Evolutionary conservation across 2,888 invertebrate species (phyloP).

Genomic region (Luperina nickerlii): DNA sequence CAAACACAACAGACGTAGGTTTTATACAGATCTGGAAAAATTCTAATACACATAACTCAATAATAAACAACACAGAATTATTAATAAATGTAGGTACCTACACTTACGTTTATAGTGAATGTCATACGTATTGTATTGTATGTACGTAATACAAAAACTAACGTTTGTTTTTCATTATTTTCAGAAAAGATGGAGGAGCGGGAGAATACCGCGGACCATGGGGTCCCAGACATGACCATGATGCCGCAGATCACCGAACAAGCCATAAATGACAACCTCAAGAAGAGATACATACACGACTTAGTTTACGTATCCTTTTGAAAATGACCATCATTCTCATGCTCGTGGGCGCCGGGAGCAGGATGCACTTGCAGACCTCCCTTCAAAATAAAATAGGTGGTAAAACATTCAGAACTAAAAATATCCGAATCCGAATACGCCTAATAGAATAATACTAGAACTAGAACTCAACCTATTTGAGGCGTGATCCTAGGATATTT

Average conservation of each 20-base stretch:
- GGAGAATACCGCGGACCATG: conserved; percentile 90
- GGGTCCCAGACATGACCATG: conserved; percentile 97
- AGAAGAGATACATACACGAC: conserved; percentile 94
- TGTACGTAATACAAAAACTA: not conserved
- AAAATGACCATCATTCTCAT: not conserved
- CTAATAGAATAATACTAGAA: too few relatives aligned
- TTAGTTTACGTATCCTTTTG: conserved; percentile 97
- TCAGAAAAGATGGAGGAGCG: conserved; percentile 87
- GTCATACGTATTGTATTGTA: too few relatives aligned
- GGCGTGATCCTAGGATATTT: too few relatives aligned
- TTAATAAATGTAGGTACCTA: not conserved
- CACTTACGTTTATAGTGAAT: not conserved
- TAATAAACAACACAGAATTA: not conserved
- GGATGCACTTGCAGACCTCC: too few relatives aligned
- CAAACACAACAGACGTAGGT: not conserved
- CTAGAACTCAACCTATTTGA: too few relatives aligned
- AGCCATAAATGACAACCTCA: conserved; percentile 96
- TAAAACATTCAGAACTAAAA: too few relatives aligned
- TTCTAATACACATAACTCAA: not conserved
- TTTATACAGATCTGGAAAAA: not conserved
- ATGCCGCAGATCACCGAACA: conserved; percentile 97
- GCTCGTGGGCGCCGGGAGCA: too few relatives aligned
- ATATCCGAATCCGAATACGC: too few relatives aligned
- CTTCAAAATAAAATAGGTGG: too few relatives aligned
- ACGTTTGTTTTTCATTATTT: conserved; percentile 61